phyloP scores from a whole-genome alignment of 2,113 vertebrate species.

The Myrmecobius fasciatus region DNA sequence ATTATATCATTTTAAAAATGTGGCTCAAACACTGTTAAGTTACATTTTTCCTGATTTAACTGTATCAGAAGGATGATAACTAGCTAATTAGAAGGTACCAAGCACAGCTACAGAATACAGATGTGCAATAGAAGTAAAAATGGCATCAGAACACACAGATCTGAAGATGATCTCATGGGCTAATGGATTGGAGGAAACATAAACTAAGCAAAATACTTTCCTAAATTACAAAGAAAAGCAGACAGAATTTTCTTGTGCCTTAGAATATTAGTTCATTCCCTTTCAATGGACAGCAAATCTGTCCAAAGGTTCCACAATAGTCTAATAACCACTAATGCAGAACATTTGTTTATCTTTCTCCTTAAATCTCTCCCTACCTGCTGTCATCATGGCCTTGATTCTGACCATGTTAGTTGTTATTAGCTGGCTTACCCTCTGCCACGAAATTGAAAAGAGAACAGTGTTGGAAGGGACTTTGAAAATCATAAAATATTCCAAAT shows the following conservation, averaged over 20 bases:
- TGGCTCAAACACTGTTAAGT: background rate
- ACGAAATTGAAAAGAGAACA: background rate
- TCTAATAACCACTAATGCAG: background rate
- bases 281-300: background rate
- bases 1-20: background rate
- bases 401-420: no score
- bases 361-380: background rate
- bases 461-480: background rate
- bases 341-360: background rate
- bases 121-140: background rate
- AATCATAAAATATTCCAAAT: background rate
- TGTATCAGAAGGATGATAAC: background rate
- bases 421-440: background rate
- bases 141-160: background rate
- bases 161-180: background rate
- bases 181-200: background rate
- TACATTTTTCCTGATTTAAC: background rate
- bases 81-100: background rate
- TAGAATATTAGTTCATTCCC: background rate
- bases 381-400: background rate
- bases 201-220: background rate
- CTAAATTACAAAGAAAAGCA: background rate
- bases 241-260: background rate
- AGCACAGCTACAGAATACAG: background rate
- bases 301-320: background rate